A percentile compares a stretch with the other conserved stretches of the same genome.
phyloP scores from a whole-genome alignment of 1,140 invertebrate genomes.

The Drosophila trapezifrons region DNA sequence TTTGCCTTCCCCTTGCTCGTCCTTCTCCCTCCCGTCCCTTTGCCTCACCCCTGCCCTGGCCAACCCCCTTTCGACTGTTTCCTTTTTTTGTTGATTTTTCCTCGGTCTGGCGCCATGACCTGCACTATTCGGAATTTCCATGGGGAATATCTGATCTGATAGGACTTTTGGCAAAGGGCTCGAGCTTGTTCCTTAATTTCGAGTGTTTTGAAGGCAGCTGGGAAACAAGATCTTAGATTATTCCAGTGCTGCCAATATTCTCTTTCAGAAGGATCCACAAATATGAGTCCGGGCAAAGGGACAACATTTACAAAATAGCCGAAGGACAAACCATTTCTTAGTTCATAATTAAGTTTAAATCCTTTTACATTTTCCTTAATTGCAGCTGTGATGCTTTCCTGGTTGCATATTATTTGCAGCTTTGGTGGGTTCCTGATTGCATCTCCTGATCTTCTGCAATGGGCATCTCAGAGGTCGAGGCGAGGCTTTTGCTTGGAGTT shows the following conservation, averaged over 20 bases:
- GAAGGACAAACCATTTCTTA: too few species aligned
- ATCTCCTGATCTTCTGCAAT: too few species aligned
- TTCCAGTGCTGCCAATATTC: background rate
- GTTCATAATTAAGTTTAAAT: background rate
- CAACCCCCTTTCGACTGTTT: slow-evolving; percentile 55
- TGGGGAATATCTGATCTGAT: slow-evolving; percentile 22
- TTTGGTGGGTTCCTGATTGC: too few species aligned
- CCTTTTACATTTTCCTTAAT: too few species aligned
- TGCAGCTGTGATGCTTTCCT: too few species aligned
- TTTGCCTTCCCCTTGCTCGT: background rate
- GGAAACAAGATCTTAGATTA: too few species aligned
- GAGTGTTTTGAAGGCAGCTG: too few species aligned
- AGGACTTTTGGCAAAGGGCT: background rate
- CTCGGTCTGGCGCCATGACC: slow-evolving; percentile 56
- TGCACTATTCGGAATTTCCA: slow-evolving; percentile 13
- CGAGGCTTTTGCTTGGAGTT: slow-evolving; percentile 15
- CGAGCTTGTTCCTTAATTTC: background rate
- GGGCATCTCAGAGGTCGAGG: slow-evolving; percentile 14
- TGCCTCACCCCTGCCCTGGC: background rate
- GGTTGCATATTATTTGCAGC: background rate
- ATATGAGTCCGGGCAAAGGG: too few species aligned
- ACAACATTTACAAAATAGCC: too few species aligned
- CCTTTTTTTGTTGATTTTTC: slow-evolving; percentile 72
- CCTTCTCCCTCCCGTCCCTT: background rate
- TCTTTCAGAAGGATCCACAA: background rate